A percentile compares a stretch with the other conserved stretches of the same genome.
These are phyloP conservation scores for Spodoptera picta DNA, from an alignment of 2,888 invertebrate genomes.

Conservation along the genomic window DNA sequence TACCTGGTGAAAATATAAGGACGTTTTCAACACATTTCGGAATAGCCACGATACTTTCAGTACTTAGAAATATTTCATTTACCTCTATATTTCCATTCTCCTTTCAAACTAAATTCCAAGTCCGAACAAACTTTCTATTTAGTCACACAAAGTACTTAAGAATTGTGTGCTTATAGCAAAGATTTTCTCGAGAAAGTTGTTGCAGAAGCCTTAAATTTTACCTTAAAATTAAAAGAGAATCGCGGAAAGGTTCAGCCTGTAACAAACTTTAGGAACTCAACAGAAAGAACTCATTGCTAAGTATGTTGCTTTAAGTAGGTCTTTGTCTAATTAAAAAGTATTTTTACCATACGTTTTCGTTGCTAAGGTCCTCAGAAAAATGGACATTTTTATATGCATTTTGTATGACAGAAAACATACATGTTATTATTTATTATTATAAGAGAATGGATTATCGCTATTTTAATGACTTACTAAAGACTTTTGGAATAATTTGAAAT, in stretches of 20 bases:
- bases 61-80: too few relatives aligned
- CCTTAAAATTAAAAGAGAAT: slow-evolving; percentile 27
- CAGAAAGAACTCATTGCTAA: slow-evolving; percentile 13
- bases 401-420: too few relatives aligned
- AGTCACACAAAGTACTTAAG: slow-evolving; percentile 25
- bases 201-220: slow-evolving; percentile 31
- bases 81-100: background rate
- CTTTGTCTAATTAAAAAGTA: slow-evolving; percentile 42
- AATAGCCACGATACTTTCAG: too few relatives aligned
- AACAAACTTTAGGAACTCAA: slow-evolving; percentile 8
- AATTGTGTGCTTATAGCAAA: slow-evolving; percentile 8
- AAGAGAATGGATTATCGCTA: too few relatives aligned
- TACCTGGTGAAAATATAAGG: too few relatives aligned
- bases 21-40: too few relatives aligned
- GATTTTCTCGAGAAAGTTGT: slow-evolving; percentile 21
- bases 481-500: too few relatives aligned
- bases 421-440: too few relatives aligned
- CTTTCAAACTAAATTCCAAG: slow-evolving; percentile 13
- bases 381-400: too few relatives aligned
- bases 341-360: slow-evolving; percentile 2
- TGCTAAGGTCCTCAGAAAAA: too few relatives aligned
- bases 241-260: slow-evolving; percentile 1
- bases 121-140: slow-evolving; percentile 30
- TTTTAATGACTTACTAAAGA: too few relatives aligned
- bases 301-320: slow-evolving; percentile 17